A percentile compares a stretch with the other conserved stretches of the same genome.
These are phyloP conservation scores for Xylocopa sonorina DNA, from an alignment of 1,140 invertebrate species.

Conservation along the genomic window DNA sequence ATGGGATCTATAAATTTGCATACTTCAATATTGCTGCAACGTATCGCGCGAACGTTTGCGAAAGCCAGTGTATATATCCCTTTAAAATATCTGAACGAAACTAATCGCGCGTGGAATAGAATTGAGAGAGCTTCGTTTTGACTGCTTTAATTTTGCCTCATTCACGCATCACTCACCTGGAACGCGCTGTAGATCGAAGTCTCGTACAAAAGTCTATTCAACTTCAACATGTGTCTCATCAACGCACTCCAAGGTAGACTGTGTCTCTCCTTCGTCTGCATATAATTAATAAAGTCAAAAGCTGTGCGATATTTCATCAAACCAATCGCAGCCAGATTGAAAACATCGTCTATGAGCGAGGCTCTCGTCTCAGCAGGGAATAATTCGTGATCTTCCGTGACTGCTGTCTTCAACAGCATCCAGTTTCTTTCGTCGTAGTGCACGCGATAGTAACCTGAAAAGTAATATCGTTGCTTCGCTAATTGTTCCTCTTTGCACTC, in stretches of 20 bases:
- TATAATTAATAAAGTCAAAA: slow-evolving; percentile 85
- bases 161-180: background rate
- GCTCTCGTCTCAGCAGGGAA: slow-evolving; percentile 83
- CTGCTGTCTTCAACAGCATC: slow-evolving; percentile 81
- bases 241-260: slow-evolving; percentile 84
- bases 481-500: no score
- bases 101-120: no score
- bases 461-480: no score
- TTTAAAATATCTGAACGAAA: no score
- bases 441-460: slow-evolving; percentile 84
- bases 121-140: no score
- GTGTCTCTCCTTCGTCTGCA: slow-evolving; percentile 83
- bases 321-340: slow-evolving; percentile 82
- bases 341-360: slow-evolving; percentile 84
- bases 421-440: slow-evolving; percentile 86
- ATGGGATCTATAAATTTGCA: no score
- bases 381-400: slow-evolving; percentile 77
- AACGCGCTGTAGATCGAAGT: slow-evolving; percentile 60
- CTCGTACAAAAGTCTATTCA: slow-evolving; percentile 75
- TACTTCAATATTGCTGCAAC: no score
- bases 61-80: no score
- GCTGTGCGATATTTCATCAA: slow-evolving; percentile 84
- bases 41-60: no score
- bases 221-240: slow-evolving; percentile 80
- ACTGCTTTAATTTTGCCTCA: background rate